Conservation (phyloP, 1,140 invertebrate genomes). For the Hestina assimilis region DNA sequence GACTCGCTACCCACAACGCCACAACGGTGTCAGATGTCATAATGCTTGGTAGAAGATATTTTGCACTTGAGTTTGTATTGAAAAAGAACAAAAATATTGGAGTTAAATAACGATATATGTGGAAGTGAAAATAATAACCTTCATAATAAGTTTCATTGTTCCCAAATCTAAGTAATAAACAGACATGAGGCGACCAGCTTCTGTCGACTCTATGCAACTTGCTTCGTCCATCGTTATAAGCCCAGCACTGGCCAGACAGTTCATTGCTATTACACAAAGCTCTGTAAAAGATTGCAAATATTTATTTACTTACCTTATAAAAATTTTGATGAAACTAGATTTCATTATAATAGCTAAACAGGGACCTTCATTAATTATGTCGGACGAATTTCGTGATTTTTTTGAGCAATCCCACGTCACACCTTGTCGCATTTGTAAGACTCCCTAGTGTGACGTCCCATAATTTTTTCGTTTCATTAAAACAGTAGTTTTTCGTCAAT, state of each 20-base stretch:
- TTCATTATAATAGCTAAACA: no score
- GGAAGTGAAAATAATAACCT: slow-evolving; percentile 45
- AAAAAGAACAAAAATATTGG: not conserved
- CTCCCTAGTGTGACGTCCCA: no score
- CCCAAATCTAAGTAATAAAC: slow-evolving; percentile 82
- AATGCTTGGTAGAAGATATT: no score
- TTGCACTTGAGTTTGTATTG: no score
- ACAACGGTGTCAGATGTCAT: no score
- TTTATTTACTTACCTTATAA: not conserved
- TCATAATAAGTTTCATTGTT: slow-evolving; percentile 83
- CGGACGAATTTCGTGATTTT: no score
- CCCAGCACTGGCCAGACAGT: slow-evolving; percentile 78
- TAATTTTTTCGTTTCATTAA: no score
- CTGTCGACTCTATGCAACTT: slow-evolving; percentile 79
- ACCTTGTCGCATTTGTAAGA: no score
- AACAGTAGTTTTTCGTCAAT: no score
- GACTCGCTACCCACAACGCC: no score
- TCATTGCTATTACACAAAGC: slow-evolving; percentile 81
- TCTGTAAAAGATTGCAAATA: slow-evolving; percentile 61
- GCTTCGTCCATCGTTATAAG: slow-evolving; percentile 80
- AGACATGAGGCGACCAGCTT: slow-evolving; percentile 83
- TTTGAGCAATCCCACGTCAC: no score
- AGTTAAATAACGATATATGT: not conserved
- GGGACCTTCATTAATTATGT: no score
- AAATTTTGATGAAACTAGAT: not conserved